Base-by-base conservation (phyloP, 1,140 invertebrate species). In the Aphelenchoides avenae region DNA sequence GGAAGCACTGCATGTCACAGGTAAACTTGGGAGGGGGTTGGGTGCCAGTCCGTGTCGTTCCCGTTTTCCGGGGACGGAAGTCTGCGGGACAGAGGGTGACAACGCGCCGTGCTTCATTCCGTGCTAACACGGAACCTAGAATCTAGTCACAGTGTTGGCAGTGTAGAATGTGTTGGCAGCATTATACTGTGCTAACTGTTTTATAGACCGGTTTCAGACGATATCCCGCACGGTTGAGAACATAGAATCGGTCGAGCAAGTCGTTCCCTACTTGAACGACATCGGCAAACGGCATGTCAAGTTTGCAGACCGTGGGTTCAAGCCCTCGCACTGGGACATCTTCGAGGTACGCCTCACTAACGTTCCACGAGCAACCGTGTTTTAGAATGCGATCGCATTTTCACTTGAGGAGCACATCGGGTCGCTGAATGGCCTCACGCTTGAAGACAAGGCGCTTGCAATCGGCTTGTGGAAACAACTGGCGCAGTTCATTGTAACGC, bases 281-380 rank as follows among this genome's bases (percentile, higher is more conserved):
- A 66, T 75, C 39, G 72, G 72, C 9, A 61, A 71, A 41, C 49
- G 63, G 24, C 72, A 75, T 36, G 66, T 72, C 13, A 60, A 68
- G 49, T 75, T 67, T 46, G 74, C 74, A 1, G 51, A 58, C 6
- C 44, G 72, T 37, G 74, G 72, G 11, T 75, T 75, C 57, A 70
- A 74, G 42, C 64, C 69, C 39, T 67, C 74, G 39, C 69, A 71
- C 50, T 75, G 72, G 72, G 66, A 75, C 50, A 51, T 68, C 22
- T 77, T 75, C 43, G 56, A 69, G 61, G 70, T 77, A 33, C n/a
- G 13, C 57, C 53, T n/a, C 15, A 5, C 22, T 55, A 30, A 4
- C 20, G 18, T 2, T 34, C 27, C n/a, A 4, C 56, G 33, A 13
- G 13, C 2, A 5, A 22, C 51, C n/a, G 51, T 30, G 34, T 66